Base-by-base conservation (phyloP, 1,140 invertebrate species). In the Eumeta japonica region DNA sequence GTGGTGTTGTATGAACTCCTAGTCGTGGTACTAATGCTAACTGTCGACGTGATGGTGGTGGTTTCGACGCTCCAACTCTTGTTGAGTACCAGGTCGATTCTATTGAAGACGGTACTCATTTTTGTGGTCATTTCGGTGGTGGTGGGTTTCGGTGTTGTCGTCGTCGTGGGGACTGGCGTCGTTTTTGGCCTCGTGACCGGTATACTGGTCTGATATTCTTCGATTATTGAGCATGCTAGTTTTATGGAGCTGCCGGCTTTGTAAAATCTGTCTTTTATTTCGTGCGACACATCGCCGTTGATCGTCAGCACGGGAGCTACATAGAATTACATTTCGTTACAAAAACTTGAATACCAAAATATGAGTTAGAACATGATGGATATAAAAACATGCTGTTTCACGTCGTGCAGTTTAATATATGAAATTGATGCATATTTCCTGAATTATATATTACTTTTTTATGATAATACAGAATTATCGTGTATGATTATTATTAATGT, bases 171-270 rank as follows among this genome's bases (percentile, higher is more conserved):
- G n/a, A n/a, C n/a, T n/a, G n/a, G n/a, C 10, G 64, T 62, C 13
- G 62, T 53, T 34, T 41, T 12, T 43, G 54, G 42, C 9, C 43
- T 39, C 46, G 62, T 55, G 12, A 55, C 51, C 10, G 73, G 42
- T 41, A 76, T 46, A 3, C 62, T 51, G 29, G 48, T 43, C 16
- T 59, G 40, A 35, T 58, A 68, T 36, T 68, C 58, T 30, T 71
- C 65, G 42, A 66, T 65, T 62, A 74, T 61, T 46, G 66, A 57
- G 46, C 85, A 87, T 16, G 83, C 81, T 40, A 87, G 68, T 62
- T 86, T 83, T 44, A 87, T 80, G n/a, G 80, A 79, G 54, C 83
- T 86, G 13, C 85, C 85, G 11, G 81, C 80, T 66, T 85, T 86
- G 70, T 86, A 87, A 63, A 85, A 86, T 41, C 83, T 72, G 59